phyloP scores from a whole-genome alignment of 2,113 vertebrate genomes.

The Ammodytes dubius region DNA sequence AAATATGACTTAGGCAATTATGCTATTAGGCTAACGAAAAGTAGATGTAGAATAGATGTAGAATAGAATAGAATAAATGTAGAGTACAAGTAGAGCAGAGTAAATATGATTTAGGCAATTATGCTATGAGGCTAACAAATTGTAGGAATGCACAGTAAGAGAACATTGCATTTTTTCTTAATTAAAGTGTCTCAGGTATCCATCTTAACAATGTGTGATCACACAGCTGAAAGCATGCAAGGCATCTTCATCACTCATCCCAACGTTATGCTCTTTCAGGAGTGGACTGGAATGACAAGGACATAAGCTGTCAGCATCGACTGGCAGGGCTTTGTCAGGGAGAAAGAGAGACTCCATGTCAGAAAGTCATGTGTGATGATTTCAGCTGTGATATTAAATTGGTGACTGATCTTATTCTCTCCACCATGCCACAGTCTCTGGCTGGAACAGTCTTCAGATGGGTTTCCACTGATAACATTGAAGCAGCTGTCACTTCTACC shows the following conservation, averaged over 20 bases:
- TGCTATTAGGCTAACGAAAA: too few species aligned
- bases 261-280: not conserved
- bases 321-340: not conserved
- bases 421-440: constrained; percentile 7
- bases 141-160: too few species aligned
- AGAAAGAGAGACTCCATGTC: constrained; percentile 7
- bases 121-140: too few species aligned
- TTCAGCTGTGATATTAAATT: constrained; percentile 28
- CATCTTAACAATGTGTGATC: constrained; percentile 26
- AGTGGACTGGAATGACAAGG: not conserved
- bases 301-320: not conserved
- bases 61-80: too few species aligned
- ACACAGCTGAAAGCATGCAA: not conserved
- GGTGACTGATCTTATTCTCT: constrained; percentile 40
- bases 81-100: too few species aligned
- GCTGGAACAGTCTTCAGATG: constrained; percentile 30
- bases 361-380: constrained; percentile 40
- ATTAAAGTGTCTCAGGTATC: not conserved
- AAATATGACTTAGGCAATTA: too few species aligned
- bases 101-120: too few species aligned
- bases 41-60: too few species aligned
- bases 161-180: not conserved
- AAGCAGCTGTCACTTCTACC: constrained; percentile 30
- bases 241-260: not conserved
- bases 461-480: constrained; percentile 39